Conservation (phyloP, 1,140 invertebrate genomes). For the Drosophila erecta region DNA sequence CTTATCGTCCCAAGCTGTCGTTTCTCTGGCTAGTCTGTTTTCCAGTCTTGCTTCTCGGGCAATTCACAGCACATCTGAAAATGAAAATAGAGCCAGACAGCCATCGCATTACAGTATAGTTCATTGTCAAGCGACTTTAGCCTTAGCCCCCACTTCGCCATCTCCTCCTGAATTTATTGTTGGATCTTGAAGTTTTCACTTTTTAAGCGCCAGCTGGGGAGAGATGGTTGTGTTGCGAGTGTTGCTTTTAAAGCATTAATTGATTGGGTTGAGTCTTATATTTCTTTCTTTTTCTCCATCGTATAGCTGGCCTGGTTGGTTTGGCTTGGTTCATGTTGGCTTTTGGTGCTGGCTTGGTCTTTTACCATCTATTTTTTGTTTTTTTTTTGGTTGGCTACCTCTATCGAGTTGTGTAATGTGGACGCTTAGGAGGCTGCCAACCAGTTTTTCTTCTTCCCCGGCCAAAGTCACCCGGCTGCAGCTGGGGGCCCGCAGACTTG, state of each 20-base stretch:
- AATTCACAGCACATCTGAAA: constrained; percentile 31
- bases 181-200: constrained; percentile 48
- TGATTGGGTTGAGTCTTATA: constrained; percentile 43
- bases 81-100: constrained; percentile 25
- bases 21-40: constrained; percentile 31
- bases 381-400: constrained; percentile 25
- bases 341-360: constrained; percentile 15
- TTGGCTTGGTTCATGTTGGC: constrained; percentile 16
- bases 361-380: neutral
- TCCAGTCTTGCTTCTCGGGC: constrained; percentile 14
- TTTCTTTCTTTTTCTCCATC: constrained; percentile 1
- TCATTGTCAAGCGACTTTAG: constrained; percentile 43
- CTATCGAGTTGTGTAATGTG: constrained; percentile 46
- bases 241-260: constrained; percentile 47
- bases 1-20: constrained; percentile 29
- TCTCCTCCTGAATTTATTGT: constrained; percentile 15
- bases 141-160: constrained; percentile 5
- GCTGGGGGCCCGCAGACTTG: constrained; percentile 4
- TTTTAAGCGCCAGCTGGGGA: constrained; percentile 38
- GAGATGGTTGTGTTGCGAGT: constrained; percentile 10
- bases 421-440: constrained; percentile 42
- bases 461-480: constrained; percentile 26
- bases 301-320: constrained; percentile 9
- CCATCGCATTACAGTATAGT: constrained; percentile 34
- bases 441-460: constrained; percentile 42